Base-by-base conservation (phyloP, 2,888 invertebrate species). In the Cosmopolites sordidus region DNA sequence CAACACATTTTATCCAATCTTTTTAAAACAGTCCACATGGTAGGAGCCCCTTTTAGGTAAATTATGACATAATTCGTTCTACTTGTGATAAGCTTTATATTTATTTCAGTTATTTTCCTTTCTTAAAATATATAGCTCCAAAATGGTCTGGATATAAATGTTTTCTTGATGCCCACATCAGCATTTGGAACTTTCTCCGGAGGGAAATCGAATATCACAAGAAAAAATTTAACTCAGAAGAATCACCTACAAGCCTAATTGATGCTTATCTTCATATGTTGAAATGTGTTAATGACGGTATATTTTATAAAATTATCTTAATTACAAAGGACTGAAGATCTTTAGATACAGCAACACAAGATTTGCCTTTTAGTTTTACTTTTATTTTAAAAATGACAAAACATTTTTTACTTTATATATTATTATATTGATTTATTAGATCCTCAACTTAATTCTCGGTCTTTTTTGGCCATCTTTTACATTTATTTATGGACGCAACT, bases 1-100 rank as follows among this genome's bases (percentile, higher is more conserved):
- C 84, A 89, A 71, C 76, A 73, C 17, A 78, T 89, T 57, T 75
- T 91, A 40, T 83, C 83, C 16, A 84, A 86, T 59, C 74, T 91
- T 6, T 83, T 91, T 58, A 79, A 82, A 37, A 83, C 84, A 16
- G 78, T 90, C 2, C 89, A 90, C 60, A 91, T 91, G 89, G 84
- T 87, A 1, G 91, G 91, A 0, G 80, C 87, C 0, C 72, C 83
- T 0, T 91, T 91, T 68, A 86, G 88, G 60, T 89, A 90, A 41
- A 29, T 16, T 11, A 49, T 88, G 6, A 6, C 9, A 27, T 27
- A 27, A 27, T 27, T 27, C 27, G 27, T 5, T 27, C 27, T 5
- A 27, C 27, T 6, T 9, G 9, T 27, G 9, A 5, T 27, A 27
- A 27, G 9, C 9, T 27, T 6, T 27, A 6, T 27, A 9, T 33